Conservation (phyloP, 2,113 vertebrate species). For the Micronycteris hirsuta region DNA sequence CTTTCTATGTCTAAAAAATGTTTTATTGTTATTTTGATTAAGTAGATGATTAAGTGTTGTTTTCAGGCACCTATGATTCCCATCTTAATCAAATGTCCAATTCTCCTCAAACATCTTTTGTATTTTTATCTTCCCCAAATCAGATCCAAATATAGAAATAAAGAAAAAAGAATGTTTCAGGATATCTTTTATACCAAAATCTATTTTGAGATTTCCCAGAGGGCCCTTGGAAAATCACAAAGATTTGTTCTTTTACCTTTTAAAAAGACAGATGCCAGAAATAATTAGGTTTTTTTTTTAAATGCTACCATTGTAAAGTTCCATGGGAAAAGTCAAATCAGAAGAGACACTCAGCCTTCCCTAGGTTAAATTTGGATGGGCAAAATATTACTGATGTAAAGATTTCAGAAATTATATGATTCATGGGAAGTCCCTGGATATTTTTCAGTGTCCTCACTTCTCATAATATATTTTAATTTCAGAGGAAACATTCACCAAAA, state of each 20-base stretch:
- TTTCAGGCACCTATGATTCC: background rate
- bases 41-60: background rate
- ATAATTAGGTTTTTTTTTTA: slow-evolving; percentile 25
- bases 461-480: background rate
- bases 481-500: background rate
- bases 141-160: slow-evolving; percentile 41
- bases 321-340: slow-evolving; percentile 20
- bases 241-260: slow-evolving; percentile 54
- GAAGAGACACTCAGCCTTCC: background rate
- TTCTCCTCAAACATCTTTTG: slow-evolving; percentile 24
- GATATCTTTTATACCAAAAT: slow-evolving; percentile 28
- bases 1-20: background rate
- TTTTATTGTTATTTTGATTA: slow-evolving; percentile 38
- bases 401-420: background rate
- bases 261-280: slow-evolving; percentile 41
- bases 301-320: background rate
- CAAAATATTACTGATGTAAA: background rate
- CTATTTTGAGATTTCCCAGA: slow-evolving; percentile 56
- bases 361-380: background rate
- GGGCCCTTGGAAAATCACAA: slow-evolving; percentile 16
- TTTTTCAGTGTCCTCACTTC: background rate
- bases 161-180: background rate
- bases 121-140: slow-evolving; percentile 31
- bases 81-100: slow-evolving; percentile 25
- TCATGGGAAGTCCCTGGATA: background rate